Evolutionary conservation across 2,888 invertebrate genomes (phyloP), one percentile per base, ranked within the genome.

Genomic region (Oeneis ivallda): DNA sequence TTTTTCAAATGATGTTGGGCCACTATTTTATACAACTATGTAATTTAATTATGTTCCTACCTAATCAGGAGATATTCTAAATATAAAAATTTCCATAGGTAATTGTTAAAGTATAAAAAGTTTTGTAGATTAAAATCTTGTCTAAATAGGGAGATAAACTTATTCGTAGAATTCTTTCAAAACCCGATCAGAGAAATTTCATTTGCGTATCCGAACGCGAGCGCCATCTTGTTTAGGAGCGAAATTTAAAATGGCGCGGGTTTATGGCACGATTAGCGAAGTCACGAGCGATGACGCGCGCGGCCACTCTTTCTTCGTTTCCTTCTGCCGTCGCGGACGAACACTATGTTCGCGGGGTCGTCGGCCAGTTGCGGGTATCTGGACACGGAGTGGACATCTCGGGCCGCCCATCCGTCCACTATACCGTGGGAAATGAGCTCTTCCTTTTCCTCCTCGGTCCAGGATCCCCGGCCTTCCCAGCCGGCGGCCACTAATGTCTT

Each of bases 361-460:
- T 98, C 98, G 26, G 98, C 98, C 56, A 98, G 89, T 80, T 97
- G 96, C 0, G 98, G 98, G 91, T 96, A 98, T 76, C 95, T 94
- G 78, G 96, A 95, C 65, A 98, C 95, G 79, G 97, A 96, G 85
- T 98, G 97, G 70, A 98, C 96, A 83, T 98, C 98, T 17, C 96
- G 94, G 58, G 98, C 97, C 65, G 96, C 96, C 93, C 98, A 98
- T 10, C 98, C 98, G 79, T 97, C 96, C 9, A 98, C 97, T 66
- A 96, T 94, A 1, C 98, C 98, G 72, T 96, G 96, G 13, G 95
- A 95, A 62, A 97, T 94, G 39, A 98, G 93, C 79, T 98, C 98
- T 79, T 98, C 97, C 79, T 96, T 96, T 81, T 98, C 98, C 78
- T 97, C 96, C 77, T 97, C 97, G 0, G 96, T 96, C 98, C 98